A percentile compares a stretch with the other conserved stretches of the same genome.
These are phyloP conservation scores for Nasonia giraulti DNA, from an alignment of 1,140 invertebrate species.

Conservation along the genomic window DNA sequence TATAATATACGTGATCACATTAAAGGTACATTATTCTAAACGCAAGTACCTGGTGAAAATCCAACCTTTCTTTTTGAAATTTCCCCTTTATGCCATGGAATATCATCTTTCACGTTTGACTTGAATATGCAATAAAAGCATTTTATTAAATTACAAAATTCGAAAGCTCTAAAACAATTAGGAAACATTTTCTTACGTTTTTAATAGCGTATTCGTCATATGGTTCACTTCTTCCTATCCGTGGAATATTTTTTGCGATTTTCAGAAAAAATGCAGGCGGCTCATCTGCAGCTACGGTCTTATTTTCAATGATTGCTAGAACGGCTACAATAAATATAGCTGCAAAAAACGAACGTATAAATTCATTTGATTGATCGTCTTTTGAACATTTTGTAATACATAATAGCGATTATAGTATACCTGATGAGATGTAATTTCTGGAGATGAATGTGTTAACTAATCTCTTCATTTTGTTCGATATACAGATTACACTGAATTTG, in stretches of 20 bases:
- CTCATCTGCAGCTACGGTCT: slow-evolving; percentile 54
- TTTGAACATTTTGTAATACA: neutral
- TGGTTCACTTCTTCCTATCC: slow-evolving; percentile 67
- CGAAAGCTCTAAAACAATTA: neutral
- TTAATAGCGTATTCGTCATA: slow-evolving; percentile 75
- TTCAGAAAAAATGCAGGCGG: slow-evolving; percentile 73
- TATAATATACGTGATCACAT: neutral
- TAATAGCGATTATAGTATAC: neutral
- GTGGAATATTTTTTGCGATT: slow-evolving; percentile 71
- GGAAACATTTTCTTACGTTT: slow-evolving; percentile 5
- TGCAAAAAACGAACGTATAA: slow-evolving; percentile 24
- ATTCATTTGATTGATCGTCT: neutral
- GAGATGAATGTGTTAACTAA: too few relatives aligned
- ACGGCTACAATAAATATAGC: slow-evolving; percentile 34
- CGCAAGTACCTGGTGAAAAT: slow-evolving; percentile 51
- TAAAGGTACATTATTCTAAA: neutral
- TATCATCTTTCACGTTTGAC: neutral
- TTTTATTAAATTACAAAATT: neutral
- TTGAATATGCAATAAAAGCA: slow-evolving; percentile 9
- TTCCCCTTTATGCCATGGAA: slow-evolving; percentile 22
- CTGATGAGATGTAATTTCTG: neutral
- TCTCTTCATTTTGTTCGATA: slow-evolving; percentile 31
- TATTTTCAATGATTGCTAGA: slow-evolving; percentile 28
- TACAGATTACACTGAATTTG: slow-evolving; percentile 22
- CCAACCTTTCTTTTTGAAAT: slow-evolving; percentile 58